Evolutionary conservation across 2,113 vertebrate species (phyloP), one percentile per base, ranked within the genome.

Genomic region (Heloderma charlesbogerti): DNA sequence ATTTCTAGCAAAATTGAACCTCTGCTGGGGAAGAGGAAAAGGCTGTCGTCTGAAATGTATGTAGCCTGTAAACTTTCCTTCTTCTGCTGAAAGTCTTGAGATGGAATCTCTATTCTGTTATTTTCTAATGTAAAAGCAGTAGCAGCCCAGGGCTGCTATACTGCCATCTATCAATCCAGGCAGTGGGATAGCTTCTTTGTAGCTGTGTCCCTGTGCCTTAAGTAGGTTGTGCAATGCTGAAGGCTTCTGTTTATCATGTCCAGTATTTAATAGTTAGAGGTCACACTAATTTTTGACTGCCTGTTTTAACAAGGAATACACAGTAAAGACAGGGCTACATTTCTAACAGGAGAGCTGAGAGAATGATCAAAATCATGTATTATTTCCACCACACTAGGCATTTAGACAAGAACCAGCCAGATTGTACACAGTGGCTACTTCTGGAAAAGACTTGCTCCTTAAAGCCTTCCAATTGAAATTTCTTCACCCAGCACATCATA

Each of bases 121-220:
- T 93, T 95, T 10, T 95, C 88, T 88, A 92, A 86, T 94, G 90
- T 94, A 85, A 96, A 93, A 86, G 71, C 57, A 91, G 90, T 92
- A 91, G 67, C 84, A 84, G 92, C 94, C 92, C 81, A 29, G 48
- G 90, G 81, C 77, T 95, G 27, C 88, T 93, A 85, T 81, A 63
- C 43, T 48, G 34, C 63, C 82, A 67, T 37, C 18, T 94, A 95
- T 94, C 92, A 92, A 92, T 83, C n/a, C 94, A 95, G 95, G 87
- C 89, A 92, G 13, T 91, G 94, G 94, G 87, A 66, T 94, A 91
- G 91, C 92, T 94, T 92, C 89, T 93, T 86, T 93, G 25, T 91
- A 92, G 93, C 94, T 96, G 84, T 92, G 84, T 95, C 96, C 92
- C 95, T 96, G 96, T 97, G 95, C 95, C 95, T 97, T 95, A 97